Evolutionary conservation across 2,888 invertebrate genomes (phyloP).

Genomic region (Temnothorax ravouxi): DNA sequence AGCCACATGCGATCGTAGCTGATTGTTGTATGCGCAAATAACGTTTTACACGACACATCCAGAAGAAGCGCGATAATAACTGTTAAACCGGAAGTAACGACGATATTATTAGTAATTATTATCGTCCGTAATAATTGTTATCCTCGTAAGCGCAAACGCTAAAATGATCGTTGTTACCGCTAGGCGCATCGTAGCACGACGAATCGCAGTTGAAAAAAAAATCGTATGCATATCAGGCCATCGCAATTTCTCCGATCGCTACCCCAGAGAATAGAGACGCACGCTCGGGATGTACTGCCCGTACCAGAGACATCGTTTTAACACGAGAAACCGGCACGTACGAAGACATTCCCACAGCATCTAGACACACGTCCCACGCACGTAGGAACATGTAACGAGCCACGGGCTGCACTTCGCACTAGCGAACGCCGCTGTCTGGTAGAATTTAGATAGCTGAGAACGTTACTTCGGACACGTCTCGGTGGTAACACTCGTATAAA

Average conservation of each 20-base stretch:
- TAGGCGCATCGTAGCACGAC: conserved; percentile 40
- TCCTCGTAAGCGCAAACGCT: conserved; percentile 58
- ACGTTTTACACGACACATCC: conserved; percentile 38
- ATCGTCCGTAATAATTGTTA: conserved; percentile 49
- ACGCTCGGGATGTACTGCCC: conserved; percentile 13
- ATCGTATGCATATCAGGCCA: conserved; percentile 51
- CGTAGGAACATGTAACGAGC: conserved; percentile 33
- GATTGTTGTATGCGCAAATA: conserved; percentile 53
- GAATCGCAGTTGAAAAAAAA: conserved; percentile 36
- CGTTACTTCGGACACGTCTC: conserved; percentile 39
- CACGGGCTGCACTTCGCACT: conserved; percentile 13
- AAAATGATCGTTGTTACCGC: conserved; percentile 60
- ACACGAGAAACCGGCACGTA: neutral
- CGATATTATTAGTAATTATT: conserved; percentile 24
- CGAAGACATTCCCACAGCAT: conserved; percentile 28
- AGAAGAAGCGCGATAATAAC: conserved; percentile 39
- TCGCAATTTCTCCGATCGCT: conserved; percentile 28
- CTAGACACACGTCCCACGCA: conserved; percentile 20
- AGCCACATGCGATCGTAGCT: conserved; percentile 13
- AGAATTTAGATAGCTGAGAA: conserved; percentile 47
- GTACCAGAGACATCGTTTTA: neutral
- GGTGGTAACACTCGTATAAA: conserved; percentile 37
- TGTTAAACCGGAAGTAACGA: conserved; percentile 13
- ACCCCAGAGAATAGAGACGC: conserved; percentile 4
- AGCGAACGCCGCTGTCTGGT: conserved; percentile 44